These are phyloP conservation scores for Xenops minutus DNA, from an alignment of 2,797 vertebrate species.

Conservation along the genomic window DNA sequence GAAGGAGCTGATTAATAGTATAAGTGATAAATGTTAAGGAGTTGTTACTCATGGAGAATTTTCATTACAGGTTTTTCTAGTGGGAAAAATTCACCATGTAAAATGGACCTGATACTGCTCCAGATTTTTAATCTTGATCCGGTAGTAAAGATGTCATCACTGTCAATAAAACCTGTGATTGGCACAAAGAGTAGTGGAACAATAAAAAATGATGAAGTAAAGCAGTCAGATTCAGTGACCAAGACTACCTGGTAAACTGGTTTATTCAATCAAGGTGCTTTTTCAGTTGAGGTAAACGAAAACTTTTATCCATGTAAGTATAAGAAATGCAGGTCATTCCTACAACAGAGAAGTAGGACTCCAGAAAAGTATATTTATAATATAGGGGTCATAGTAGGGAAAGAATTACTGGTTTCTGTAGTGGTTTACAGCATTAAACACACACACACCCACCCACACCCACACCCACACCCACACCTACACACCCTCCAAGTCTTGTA, in stretches of 20 bases:
- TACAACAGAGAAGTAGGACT: not conserved
- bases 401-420: not conserved
- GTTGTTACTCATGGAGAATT: not conserved
- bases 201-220: not conserved
- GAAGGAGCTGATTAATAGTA: not conserved
- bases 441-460: not conserved
- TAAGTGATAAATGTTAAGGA: not conserved
- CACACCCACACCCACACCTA: not conserved
- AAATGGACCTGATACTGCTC: not conserved
- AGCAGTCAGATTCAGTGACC: not conserved
- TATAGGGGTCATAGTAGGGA: not conserved
- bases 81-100: not conserved
- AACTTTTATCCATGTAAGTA: not conserved
- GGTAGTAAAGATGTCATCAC: not conserved
- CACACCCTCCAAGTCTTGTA: not conserved
- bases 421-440: not conserved
- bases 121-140: not conserved
- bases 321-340: not conserved
- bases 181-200: not conserved
- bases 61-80: not conserved
- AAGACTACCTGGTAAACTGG: not conserved
- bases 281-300: not conserved
- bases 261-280: not conserved
- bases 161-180: not conserved
- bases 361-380: not conserved